These are phyloP conservation scores for Amblyopsis hoosieri DNA, from an alignment of 2,797 vertebrate genomes.

Conservation along the genomic window DNA sequence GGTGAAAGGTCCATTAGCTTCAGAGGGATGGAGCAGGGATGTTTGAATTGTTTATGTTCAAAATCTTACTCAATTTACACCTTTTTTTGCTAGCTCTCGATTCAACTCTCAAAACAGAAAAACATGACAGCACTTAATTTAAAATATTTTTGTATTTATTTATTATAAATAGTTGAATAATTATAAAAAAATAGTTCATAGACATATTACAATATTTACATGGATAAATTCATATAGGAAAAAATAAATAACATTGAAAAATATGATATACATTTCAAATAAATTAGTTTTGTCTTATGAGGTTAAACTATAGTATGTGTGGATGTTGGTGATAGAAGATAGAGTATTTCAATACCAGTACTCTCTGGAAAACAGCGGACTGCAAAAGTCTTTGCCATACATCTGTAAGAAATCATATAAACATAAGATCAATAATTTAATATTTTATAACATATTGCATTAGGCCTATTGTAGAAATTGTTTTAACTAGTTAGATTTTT, in stretches of 20 bases:
- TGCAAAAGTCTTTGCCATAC: conserved; percentile 67
- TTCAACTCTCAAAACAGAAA: not conserved
- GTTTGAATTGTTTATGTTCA: no score
- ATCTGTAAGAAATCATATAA: conserved; percentile 58
- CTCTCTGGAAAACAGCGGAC: conserved; percentile 67
- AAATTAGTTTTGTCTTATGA: conserved; percentile 69
- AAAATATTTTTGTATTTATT: conserved; percentile 33
- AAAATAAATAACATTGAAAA: conserved; percentile 71
- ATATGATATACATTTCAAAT: conserved; percentile 60
- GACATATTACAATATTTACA: conserved; percentile 78
- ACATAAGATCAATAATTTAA: not conserved
- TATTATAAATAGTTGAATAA: conserved; percentile 74
- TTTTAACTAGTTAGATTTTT: conserved; percentile 2
- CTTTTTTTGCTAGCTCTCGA: no score
- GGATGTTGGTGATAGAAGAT: conserved; percentile 7
- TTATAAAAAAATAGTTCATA: conserved; percentile 72
- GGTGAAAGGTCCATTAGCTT: no score
- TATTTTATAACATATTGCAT: not conserved
- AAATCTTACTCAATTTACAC: no score
- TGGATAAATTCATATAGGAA: conserved; percentile 43
- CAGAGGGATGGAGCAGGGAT: no score
- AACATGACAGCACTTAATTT: not conserved
- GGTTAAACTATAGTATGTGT: conserved; percentile 41
- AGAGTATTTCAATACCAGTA: conserved; percentile 67
- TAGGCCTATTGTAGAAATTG: not conserved